A percentile compares a stretch with the other conserved stretches of the same genome.
Evolutionary conservation across 2,113 vertebrate species (phyloP).

Genomic region (Bubo blakistoni): DNA sequence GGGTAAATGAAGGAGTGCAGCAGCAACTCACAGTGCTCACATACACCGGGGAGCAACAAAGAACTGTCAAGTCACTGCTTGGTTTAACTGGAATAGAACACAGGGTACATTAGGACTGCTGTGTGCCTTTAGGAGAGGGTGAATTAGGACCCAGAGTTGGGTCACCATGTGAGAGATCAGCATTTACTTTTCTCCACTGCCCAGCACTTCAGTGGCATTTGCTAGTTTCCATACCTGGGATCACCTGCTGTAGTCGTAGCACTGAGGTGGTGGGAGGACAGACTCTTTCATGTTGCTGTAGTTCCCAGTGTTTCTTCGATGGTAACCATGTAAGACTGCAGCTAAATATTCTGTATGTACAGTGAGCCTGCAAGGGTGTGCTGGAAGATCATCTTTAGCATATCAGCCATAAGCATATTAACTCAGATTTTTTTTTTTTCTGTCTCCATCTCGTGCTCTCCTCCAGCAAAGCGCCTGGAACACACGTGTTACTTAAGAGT

Average conservation of each 20-base stretch:
- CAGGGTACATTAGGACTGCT: neutral
- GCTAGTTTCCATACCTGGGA: neutral
- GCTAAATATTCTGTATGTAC: neutral
- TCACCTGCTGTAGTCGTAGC: neutral
- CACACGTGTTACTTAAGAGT: neutral
- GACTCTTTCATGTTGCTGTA: neutral
- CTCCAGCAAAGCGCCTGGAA: neutral
- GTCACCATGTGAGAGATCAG: neutral
- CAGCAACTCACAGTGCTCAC: neutral
- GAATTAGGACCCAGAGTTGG: neutral
- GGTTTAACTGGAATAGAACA: neutral
- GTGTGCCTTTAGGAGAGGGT: neutral
- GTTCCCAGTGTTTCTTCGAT: neutral
- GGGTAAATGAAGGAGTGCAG: fast-evolving
- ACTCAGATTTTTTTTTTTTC: neutral
- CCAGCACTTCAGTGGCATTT: neutral
- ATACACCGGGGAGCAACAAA: neutral
- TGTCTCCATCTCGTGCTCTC: neutral
- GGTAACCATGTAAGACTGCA: neutral
- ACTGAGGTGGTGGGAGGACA: neutral
- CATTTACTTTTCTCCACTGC: neutral
- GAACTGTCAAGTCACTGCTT: neutral
- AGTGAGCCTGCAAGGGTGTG: neutral
- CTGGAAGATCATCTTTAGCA: neutral
- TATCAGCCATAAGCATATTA: neutral